Conservation (phyloP, 1,140 invertebrate genomes). For the Meloidogyne chitwoodi region DNA sequence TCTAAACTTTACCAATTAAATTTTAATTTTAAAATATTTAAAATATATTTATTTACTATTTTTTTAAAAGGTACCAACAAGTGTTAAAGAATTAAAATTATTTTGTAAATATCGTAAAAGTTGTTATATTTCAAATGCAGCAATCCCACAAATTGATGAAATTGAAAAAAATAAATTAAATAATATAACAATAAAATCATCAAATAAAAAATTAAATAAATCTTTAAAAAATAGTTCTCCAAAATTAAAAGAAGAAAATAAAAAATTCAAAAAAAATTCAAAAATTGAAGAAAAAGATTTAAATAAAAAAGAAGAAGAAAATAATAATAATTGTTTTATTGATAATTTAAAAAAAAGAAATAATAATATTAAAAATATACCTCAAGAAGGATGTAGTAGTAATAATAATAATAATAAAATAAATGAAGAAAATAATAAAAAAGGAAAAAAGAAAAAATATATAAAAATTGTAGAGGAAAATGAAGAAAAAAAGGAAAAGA, state of each 20-base stretch:
- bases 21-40: too few relatives aligned
- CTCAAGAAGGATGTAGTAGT: not conserved
- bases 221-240: not conserved
- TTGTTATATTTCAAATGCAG: conserved; percentile 46
- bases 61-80: conserved; percentile 14
- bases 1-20: too few relatives aligned
- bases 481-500: not conserved
- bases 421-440: not conserved
- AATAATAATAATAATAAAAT: not conserved
- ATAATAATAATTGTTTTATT: not conserved
- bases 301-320: not conserved
- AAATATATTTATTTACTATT: too few relatives aligned
- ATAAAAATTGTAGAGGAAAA: not conserved
- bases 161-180: not conserved
- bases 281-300: not conserved
- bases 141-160: conserved; percentile 26
- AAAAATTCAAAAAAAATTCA: not conserved
- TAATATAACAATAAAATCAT: not conserved
- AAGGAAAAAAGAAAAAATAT: not conserved
- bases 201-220: not conserved
- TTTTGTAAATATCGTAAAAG: conserved; percentile 43
- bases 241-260: not conserved
- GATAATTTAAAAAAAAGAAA: not conserved
- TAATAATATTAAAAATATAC: not conserved
- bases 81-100: conserved; percentile 27